phyloP scores from a whole-genome alignment of 2,888 invertebrate genomes.

The Automeris io region DNA sequence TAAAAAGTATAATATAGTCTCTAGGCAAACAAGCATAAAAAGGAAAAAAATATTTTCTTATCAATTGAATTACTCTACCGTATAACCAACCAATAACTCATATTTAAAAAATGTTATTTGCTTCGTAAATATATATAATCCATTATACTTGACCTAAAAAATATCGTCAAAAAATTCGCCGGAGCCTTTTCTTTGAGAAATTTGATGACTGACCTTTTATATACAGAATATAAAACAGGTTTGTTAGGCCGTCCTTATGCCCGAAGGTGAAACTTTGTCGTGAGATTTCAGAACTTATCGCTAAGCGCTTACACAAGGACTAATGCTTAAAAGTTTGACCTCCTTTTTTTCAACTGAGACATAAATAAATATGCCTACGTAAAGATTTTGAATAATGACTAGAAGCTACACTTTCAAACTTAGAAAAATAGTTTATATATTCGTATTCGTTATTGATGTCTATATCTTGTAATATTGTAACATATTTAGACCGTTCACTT shows the following conservation, averaged over 20 bases:
- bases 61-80: too few relatives aligned
- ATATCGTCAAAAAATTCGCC: constrained; percentile 4
- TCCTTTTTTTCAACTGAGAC: neutral
- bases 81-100: too few relatives aligned
- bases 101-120: neutral
- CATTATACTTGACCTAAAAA: constrained; percentile 4
- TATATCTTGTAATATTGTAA: too few relatives aligned
- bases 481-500: too few relatives aligned
- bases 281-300: constrained; percentile 22
- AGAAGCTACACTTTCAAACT: neutral
- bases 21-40: too few relatives aligned
- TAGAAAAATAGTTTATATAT: too few relatives aligned
- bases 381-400: constrained; percentile 4
- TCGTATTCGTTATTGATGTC: too few relatives aligned
- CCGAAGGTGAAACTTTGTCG: constrained; percentile 20
- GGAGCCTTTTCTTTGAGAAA: constrained; percentile 15
- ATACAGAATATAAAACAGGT: constrained; percentile 20
- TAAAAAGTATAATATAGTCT: too few relatives aligned
- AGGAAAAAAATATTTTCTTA: too few relatives aligned
- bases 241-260: constrained; percentile 12
- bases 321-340: constrained; percentile 15
- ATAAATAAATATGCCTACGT: too few relatives aligned
- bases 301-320: constrained; percentile 20
- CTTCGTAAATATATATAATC: constrained; percentile 3
- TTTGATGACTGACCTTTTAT: constrained; percentile 22